phyloP scores from a whole-genome alignment of 2,888 invertebrate genomes.

The Heliconius aoede region DNA sequence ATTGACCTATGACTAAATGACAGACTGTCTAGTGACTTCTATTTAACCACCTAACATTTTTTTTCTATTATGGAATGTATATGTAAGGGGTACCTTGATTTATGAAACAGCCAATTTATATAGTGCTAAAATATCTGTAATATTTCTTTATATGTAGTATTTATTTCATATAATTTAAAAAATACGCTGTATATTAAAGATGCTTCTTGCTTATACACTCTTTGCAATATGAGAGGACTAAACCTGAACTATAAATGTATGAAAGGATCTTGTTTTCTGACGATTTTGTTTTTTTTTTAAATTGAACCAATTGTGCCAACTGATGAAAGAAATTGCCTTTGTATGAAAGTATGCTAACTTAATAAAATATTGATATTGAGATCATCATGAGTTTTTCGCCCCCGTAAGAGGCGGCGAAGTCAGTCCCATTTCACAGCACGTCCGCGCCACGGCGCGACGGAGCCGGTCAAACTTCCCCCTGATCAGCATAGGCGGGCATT shows the following conservation, averaged over 20 bases:
- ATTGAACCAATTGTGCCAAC: neutral
- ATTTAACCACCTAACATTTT: slow-evolving; percentile 1
- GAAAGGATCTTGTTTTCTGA: slow-evolving; percentile 4
- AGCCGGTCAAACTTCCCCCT: too few relatives aligned
- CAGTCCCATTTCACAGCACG: too few relatives aligned
- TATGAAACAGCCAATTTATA: neutral
- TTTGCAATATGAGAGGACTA: neutral
- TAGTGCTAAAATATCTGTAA: neutral
- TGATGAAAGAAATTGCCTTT: neutral
- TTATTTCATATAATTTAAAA: neutral
- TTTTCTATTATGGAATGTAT: slow-evolving; percentile 9
- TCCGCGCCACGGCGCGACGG: too few relatives aligned
- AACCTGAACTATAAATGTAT: slow-evolving; percentile 4
- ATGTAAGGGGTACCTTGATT: neutral
- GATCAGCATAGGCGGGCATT: too few relatives aligned
- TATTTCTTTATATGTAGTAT: neutral
- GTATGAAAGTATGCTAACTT: neutral
- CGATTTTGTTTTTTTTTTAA: neutral
- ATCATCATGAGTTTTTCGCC: too few relatives aligned
- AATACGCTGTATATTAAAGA: slow-evolving; percentile 8
- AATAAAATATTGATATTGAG: neutral
- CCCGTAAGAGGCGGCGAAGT: too few relatives aligned
- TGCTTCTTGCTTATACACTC: slow-evolving; percentile 21
- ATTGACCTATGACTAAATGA: slow-evolving; percentile 29
- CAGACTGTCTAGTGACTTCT: slow-evolving; percentile 19